phyloP scores from a whole-genome alignment of 2,888 invertebrate genomes.

The Lasioglossum malachurum region DNA sequence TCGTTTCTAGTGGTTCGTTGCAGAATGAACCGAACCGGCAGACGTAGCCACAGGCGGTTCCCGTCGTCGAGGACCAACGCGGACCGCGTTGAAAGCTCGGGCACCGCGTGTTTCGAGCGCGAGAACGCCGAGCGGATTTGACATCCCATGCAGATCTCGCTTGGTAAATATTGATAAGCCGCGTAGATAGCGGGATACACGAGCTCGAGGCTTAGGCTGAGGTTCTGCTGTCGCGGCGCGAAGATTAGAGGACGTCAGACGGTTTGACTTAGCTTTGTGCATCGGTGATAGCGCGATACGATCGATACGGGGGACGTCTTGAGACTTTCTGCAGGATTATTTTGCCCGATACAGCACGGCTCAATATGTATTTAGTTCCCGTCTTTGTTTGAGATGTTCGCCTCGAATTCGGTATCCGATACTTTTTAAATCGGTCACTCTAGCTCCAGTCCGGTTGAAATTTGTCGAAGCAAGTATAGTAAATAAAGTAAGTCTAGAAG shows the following conservation, averaged over 20 bases:
- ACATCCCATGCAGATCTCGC: constrained; percentile 20
- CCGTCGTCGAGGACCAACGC: constrained; percentile 42
- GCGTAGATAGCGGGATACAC: not conserved
- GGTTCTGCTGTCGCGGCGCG: not conserved
- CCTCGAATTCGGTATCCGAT: no score
- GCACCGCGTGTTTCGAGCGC: constrained; percentile 6
- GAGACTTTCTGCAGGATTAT: not conserved
- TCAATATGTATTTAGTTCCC: not conserved
- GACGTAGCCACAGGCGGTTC: constrained; percentile 60
- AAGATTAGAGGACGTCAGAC: not conserved
- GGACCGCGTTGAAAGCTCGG: constrained; percentile 19
- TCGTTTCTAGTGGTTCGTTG: constrained; percentile 39
- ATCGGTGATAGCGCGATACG: not conserved
- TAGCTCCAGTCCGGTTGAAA: not conserved
- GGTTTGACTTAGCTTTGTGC: constrained; percentile 4
- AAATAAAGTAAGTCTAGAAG: not conserved
- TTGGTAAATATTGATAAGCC: constrained; percentile 36
- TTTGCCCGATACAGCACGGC: not conserved
- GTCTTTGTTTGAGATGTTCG: no score
- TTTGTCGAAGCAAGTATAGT: not conserved
- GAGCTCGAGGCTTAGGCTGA: not conserved
- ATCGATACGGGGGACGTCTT: not conserved
- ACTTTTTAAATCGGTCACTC: not conserved
- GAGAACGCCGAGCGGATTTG: not conserved
- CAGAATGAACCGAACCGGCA: constrained; percentile 8